Base-by-base conservation (phyloP, 2,888 invertebrate genomes). In the Plagiodera versicolora region DNA sequence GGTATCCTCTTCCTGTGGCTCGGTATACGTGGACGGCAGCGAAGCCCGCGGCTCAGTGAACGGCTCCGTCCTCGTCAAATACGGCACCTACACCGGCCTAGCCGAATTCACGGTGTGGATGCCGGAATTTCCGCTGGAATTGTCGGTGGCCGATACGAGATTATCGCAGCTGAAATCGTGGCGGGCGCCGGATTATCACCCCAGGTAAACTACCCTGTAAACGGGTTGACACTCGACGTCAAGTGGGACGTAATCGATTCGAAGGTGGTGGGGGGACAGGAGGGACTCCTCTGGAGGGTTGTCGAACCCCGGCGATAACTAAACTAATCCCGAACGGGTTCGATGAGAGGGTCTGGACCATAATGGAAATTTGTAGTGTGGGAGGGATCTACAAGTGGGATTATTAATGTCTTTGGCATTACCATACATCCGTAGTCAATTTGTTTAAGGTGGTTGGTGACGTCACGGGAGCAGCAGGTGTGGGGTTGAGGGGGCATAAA, bases 1-100 rank as follows among this genome's bases (percentile, higher is more conserved):
- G 96, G 96, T 97, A 20, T 94, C 96, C 3, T 92, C 95, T 8
- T 95, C 95, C 3, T 98, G 98, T 81, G 95, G 95, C 72, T 94
- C 94, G 16, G 95, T 98, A 2, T 98, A 96, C 81, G 91, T 98
- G 24, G 97, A 97, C 79, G 97, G 97, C 0, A 94, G 95, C 5
- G 97, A 98, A 81, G 92, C 93, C 63, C 87, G 95, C 1, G 97
- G 97, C 14, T 95, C 95, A 0, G 92, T 94, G 39, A 97, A 96
- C 76, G 97, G 95, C 1, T 94, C 95, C 0, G 92, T 98, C 30
- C 87, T 95, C 55, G 95, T 96, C 54, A 94, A 93, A 79, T 94
- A 94, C 75, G 96, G 94, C 24, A 94, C 94, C 1, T 93, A 93
- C 79, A 91, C 91, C 19, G 95, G 95, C 11, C 82, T 92, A 64